Evolutionary conservation across 1,140 invertebrate genomes (phyloP).

Genomic region (Heliothis subflexa): DNA sequence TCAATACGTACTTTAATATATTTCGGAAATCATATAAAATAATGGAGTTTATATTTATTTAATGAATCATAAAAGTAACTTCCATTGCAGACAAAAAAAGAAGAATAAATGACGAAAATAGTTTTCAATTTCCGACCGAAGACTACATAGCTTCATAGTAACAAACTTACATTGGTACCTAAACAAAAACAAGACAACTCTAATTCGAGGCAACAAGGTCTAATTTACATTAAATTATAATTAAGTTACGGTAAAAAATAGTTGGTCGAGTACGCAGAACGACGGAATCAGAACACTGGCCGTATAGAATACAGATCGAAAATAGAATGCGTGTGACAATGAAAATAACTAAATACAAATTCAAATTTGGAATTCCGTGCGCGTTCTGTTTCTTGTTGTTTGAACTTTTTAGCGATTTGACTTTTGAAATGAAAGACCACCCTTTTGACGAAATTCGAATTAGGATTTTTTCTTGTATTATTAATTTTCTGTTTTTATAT

Average conservation of each 20-base stretch:
- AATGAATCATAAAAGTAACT: constrained; percentile 1
- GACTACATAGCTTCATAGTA: constrained; percentile 7
- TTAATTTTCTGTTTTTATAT: no score
- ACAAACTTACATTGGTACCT: neutral
- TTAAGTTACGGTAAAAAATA: constrained; percentile 27
- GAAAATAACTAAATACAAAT: constrained; percentile 50
- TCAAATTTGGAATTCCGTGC: constrained; percentile 46
- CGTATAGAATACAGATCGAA: constrained; percentile 48
- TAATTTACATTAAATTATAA: constrained; percentile 29
- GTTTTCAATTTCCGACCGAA: constrained; percentile 31
- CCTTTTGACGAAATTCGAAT: neutral
- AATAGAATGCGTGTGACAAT: constrained; percentile 50
- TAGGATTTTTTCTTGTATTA: neutral
- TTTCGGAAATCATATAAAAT: no score
- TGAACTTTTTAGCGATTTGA: constrained; percentile 22
- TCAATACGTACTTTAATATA: no score
- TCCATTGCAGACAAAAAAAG: constrained; percentile 3
- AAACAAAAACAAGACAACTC: neutral
- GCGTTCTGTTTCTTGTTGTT: constrained; percentile 36
- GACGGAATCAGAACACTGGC: constrained; percentile 48
- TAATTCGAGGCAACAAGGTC: constrained; percentile 11
- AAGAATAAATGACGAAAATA: neutral
- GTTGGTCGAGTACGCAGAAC: constrained; percentile 39
- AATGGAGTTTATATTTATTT: neutral
- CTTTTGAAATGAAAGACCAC: constrained; percentile 7